Base-by-base conservation (phyloP, 2,113 vertebrate genomes). In the Centropristis striata region DNA sequence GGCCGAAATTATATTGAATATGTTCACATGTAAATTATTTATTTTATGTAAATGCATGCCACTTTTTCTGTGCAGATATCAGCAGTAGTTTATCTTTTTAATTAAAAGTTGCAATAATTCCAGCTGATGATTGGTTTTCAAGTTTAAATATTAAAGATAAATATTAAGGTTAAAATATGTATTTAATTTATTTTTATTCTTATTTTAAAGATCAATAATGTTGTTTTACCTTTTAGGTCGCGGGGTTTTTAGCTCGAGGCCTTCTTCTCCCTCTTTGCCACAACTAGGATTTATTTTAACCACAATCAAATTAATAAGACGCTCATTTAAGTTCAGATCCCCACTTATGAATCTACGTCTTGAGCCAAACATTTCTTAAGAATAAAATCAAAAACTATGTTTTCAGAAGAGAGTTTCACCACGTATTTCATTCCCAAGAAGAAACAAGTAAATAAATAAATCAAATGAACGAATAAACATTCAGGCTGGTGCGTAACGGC, bases 221-320 rank as follows among this genome's bases (percentile, higher is more conserved):
- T 53, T 74, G 10, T 55, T 32, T 54, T n/a, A 13, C 13, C 0
- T 11, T 69, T 69, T 10, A 21, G 27, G 2, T 58, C 15, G 9
- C 23, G 25, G 21, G 10, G 21, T 28, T 74, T n/a, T 47, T 44
- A 71, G 11, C 14, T 50, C 13, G 27, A 63, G 70, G 71, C 61
- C 63, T 75, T 50, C 3, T 65, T 27, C 2, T 44, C 11, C 14
- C 14, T 28, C 16, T 54, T 1, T 37, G 42, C 20, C 54, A 20
- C 23, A 13, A 4, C 6, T 2, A 8, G 0, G 39, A 39, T 78
- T 32, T 65, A 54, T 65, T 66, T 27, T 12, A n/a, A 3, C 13
- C 13, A 41, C 32, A 61, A 4, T 12, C 2, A 55, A 25, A 58
- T 36, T 0, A 13, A 41, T 78, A 46, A 9, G 0, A 4, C 5